Conservation (phyloP, 2,113 vertebrate genomes). For the Misgurnus mizolepis region DNA sequence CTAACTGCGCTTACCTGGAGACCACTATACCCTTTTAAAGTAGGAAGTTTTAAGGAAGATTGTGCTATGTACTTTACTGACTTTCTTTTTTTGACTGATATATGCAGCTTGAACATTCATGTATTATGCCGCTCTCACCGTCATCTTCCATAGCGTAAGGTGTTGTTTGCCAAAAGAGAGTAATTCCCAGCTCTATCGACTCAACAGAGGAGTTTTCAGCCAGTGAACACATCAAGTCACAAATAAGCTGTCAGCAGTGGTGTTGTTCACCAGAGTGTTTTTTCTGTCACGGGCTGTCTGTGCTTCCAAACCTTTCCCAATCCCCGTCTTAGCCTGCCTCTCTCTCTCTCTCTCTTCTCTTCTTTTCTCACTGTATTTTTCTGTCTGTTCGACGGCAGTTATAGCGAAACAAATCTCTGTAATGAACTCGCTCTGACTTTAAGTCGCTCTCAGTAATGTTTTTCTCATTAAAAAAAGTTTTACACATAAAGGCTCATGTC, state of each 20-base stretch:
- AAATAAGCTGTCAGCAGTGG: slow-evolving; percentile 61
- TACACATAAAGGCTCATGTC: neutral
- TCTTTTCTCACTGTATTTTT: neutral
- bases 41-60: neutral
- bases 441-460: neutral
- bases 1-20: slow-evolving; percentile 16
- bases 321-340: slow-evolving; percentile 42
- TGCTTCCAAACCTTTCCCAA: slow-evolving; percentile 51
- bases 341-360: slow-evolving; percentile 40
- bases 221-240: slow-evolving; percentile 56
- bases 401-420: neutral
- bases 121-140: slow-evolving; percentile 18
- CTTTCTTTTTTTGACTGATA: slow-evolving; percentile 11
- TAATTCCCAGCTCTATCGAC: slow-evolving; percentile 65
- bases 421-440: neutral
- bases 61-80: neutral
- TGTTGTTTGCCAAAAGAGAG: slow-evolving; percentile 58
- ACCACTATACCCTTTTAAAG: neutral
- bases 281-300: slow-evolving; percentile 47
- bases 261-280: slow-evolving; percentile 55
- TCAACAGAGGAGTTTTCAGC: slow-evolving; percentile 54
- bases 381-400: neutral
- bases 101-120: slow-evolving; percentile 2
- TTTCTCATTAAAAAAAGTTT: neutral
- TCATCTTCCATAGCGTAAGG: slow-evolving; percentile 33